phyloP scores from a whole-genome alignment of 2,888 invertebrate genomes.

The Bellardia pandia region DNA sequence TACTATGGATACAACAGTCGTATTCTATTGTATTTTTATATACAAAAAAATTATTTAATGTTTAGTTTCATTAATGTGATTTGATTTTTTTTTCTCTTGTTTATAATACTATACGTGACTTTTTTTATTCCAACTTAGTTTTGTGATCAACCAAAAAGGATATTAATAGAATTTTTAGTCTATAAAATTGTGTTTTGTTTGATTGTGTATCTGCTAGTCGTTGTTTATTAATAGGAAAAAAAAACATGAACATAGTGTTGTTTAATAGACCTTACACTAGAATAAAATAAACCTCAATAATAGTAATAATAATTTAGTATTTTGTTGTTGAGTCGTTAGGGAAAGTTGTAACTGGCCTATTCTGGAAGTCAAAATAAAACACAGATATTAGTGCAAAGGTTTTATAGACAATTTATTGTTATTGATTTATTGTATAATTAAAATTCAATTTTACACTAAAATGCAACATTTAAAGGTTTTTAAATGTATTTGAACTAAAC shows the following conservation, averaged over 20 bases:
- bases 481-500: too few relatives aligned
- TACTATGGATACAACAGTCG: constrained; percentile 1
- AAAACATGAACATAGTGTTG: constrained; percentile 10
- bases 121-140: constrained; percentile 27
- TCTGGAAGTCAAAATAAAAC: not conserved
- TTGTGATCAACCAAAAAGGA: constrained; percentile 55
- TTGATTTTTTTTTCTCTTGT: constrained; percentile 42
- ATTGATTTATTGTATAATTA: not conserved
- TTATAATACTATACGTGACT: constrained; percentile 65
- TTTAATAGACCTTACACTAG: constrained; percentile 49
- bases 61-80: constrained; percentile 66
- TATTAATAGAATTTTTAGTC: constrained; percentile 54
- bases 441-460: too few relatives aligned
- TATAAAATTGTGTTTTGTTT: constrained; percentile 8
- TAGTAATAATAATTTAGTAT: constrained; percentile 49
- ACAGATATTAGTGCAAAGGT: not conserved
- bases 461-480: too few relatives aligned
- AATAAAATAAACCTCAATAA: constrained; percentile 38
- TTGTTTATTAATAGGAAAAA: not conserved
- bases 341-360: not conserved
- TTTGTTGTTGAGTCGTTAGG: not conserved
- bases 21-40: not conserved
- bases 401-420: too few relatives aligned
- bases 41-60: constrained; percentile 25
- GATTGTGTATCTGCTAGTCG: not conserved